phyloP scores from a whole-genome alignment of 2,113 vertebrate species.

The Spermophilus dauricus region DNA sequence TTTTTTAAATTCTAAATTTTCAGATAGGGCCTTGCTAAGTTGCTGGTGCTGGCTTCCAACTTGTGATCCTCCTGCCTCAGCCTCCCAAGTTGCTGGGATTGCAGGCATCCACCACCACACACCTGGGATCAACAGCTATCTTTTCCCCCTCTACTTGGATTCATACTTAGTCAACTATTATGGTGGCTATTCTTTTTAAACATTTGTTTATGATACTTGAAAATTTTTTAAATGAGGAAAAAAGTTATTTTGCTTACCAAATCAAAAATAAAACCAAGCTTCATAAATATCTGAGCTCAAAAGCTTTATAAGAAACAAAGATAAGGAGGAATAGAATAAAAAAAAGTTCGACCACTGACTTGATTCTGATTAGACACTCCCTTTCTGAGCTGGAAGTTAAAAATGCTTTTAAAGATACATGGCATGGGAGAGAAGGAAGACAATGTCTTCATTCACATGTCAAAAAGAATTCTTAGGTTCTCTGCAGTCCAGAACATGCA shows the following conservation, averaged over 20 bases:
- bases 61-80: not conserved
- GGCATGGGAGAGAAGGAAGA: not conserved
- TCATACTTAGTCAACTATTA: conserved; percentile 14
- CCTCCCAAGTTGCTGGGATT: not conserved
- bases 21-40: not conserved
- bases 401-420: conserved; percentile 40
- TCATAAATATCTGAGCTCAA: not conserved
- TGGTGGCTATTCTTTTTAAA: conserved; percentile 42
- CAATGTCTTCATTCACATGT: conserved; percentile 30
- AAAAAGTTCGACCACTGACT: not conserved
- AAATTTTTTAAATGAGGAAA: conserved; percentile 43
- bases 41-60: not conserved
- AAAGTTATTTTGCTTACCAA: conserved; percentile 15
- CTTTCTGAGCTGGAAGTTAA: conserved; percentile 42
- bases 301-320: conserved; percentile 24
- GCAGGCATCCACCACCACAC: not conserved
- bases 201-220: conserved; percentile 27
- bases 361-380: not conserved
- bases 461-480: not conserved
- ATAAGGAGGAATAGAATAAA: not conserved
- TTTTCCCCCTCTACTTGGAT: not conserved
- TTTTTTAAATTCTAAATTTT: not conserved
- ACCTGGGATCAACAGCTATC: not conserved
- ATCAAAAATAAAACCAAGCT: conserved; percentile 56
- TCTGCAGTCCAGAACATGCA: conserved; percentile 21